phyloP scores from a whole-genome alignment of 2,888 invertebrate genomes.

The Mythimna loreyi region DNA sequence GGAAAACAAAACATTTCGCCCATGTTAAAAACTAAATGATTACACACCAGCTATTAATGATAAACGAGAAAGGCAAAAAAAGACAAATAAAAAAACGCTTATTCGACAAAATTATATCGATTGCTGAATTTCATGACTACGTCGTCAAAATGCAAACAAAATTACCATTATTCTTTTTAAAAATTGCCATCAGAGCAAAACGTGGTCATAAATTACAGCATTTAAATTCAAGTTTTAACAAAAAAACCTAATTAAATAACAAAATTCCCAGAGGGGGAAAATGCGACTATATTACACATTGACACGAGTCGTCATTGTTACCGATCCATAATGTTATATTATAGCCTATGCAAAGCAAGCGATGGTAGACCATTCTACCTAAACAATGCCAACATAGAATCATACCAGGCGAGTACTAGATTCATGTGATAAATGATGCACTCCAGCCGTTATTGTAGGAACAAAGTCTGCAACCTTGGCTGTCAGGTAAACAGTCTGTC shows the following conservation, averaged over 20 bases:
- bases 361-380: conserved; percentile 74
- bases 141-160: conserved; percentile 1
- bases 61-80: conserved; percentile 26
- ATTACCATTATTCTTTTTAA: not conserved
- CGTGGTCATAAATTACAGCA: conserved; percentile 17
- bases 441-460: conserved; percentile 53
- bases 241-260: conserved; percentile 8
- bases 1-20: conserved; percentile 9
- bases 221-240: not conserved
- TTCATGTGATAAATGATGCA: conserved; percentile 79
- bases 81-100: not conserved
- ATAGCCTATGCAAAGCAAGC: conserved; percentile 78
- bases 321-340: conserved; percentile 60
- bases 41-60: conserved; percentile 24
- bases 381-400: conserved; percentile 79
- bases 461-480: conserved; percentile 58
- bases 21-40: conserved; percentile 11
- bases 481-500: conserved; percentile 42
- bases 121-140: conserved; percentile 19
- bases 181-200: conserved; percentile 18
- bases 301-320: conserved; percentile 37
- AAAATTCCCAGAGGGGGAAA: conserved; percentile 11
- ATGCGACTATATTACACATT: conserved; percentile 12
- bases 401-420: conserved; percentile 82
- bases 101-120: conserved; percentile 8